These are phyloP conservation scores for Phrynocephalus versicolor DNA, from an alignment of 2,113 vertebrate genomes.

Conservation along the genomic window DNA sequence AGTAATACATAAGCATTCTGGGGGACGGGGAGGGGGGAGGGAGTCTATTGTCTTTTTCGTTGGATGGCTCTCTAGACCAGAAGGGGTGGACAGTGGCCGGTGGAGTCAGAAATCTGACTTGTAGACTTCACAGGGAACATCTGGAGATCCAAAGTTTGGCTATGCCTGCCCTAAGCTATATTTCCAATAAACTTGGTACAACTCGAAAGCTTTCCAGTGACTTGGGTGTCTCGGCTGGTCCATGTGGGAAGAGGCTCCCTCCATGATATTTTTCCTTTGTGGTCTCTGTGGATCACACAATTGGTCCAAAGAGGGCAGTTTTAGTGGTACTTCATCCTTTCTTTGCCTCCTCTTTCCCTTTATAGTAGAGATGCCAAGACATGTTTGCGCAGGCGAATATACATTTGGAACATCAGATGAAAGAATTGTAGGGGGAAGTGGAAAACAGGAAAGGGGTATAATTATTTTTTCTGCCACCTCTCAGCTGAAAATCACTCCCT, in stretches of 20 bases:
- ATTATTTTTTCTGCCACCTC: not conserved
- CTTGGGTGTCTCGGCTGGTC: too few species aligned
- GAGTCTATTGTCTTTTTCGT: not conserved
- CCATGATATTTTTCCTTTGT: not conserved
- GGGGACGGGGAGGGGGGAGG: too few species aligned
- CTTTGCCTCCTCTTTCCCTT: not conserved
- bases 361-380: not conserved
- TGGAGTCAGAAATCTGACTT: not conserved
- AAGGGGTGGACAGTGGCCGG: not conserved
- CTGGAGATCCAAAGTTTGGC: too few species aligned
- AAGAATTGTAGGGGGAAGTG: not conserved
- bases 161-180: too few species aligned
- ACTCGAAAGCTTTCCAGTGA: too few species aligned
- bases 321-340: not conserved
- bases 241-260: too few species aligned
- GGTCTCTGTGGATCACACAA: not conserved
- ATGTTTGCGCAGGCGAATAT: not conserved
- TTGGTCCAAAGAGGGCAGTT: not conserved
- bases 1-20: not conserved
- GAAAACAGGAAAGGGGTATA: not conserved
- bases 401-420: not conserved
- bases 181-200: too few species aligned
- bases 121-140: not conserved
- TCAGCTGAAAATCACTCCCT: not conserved
- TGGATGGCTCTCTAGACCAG: not conserved